These are phyloP conservation scores for Diachasmimorpha longicaudata DNA, from an alignment of 1,140 invertebrate genomes.

Conservation along the genomic window DNA sequence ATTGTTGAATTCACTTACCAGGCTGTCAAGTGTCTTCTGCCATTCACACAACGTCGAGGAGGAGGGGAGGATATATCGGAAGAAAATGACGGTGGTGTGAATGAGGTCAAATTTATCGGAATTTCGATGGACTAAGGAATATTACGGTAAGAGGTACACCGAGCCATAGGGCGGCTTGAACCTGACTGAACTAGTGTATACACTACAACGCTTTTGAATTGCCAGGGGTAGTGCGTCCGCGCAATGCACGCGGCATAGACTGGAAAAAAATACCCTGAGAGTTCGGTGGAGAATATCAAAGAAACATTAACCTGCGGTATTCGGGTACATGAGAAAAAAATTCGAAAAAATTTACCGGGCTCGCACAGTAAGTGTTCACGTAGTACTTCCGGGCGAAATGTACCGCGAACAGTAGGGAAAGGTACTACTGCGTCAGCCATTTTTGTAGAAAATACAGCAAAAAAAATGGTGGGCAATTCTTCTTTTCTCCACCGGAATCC, in stretches of 20 bases:
- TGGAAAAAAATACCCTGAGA: slow-evolving; percentile 10
- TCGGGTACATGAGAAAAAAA: too few relatives aligned
- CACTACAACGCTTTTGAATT: background rate
- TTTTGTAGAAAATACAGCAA: too few relatives aligned
- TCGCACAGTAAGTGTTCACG: too few relatives aligned
- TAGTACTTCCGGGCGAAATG: too few relatives aligned
- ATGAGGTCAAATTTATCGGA: background rate
- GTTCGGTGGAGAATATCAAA: background rate
- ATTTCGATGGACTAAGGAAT: background rate
- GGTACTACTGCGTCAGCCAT: too few relatives aligned
- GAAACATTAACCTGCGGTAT: background rate
- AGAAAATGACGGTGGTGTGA: background rate
- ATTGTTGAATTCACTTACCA: background rate
- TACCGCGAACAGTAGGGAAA: too few relatives aligned
- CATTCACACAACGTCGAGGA: background rate
- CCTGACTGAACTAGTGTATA: slow-evolving; percentile 17
- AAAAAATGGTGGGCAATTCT: too few relatives aligned
- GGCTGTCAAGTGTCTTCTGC: background rate
- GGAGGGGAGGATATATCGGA: background rate
- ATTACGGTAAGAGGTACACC: background rate
- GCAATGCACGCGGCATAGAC: slow-evolving; percentile 25
- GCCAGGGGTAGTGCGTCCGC: slow-evolving; percentile 25
- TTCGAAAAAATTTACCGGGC: too few relatives aligned
- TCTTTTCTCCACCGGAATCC: too few relatives aligned
- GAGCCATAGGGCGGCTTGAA: slow-evolving; percentile 16